Conservation (phyloP, 2,113 vertebrate species). For the Sylvietta virens region DNA sequence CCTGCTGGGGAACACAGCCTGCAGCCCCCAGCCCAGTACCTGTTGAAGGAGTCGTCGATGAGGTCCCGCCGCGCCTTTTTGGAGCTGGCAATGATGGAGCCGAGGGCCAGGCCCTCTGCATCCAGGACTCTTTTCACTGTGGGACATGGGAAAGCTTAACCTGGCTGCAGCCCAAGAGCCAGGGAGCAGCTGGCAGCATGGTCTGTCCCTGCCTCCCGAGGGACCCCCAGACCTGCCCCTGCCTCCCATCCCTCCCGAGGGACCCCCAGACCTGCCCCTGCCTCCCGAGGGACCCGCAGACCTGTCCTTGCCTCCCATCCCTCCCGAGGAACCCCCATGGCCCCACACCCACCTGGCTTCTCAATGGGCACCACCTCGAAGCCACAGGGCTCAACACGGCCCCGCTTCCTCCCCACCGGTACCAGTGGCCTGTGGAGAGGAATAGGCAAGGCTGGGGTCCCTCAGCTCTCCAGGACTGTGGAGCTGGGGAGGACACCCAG, state of each 20-base stretch:
- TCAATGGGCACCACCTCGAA: slow-evolving; percentile 91
- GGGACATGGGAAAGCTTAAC: not conserved
- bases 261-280: not conserved
- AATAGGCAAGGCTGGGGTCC: not conserved
- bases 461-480: not conserved
- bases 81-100: slow-evolving; percentile 84
- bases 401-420: not conserved
- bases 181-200: not conserved
- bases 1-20: rapidly evolving
- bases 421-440: slow-evolving; percentile 65
- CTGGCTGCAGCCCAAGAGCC: not conserved
- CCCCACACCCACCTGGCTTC: slow-evolving; percentile 78
- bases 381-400: not conserved
- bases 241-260: rapidly evolving
- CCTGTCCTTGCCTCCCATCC: too few species aligned
- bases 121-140: slow-evolving; percentile 84
- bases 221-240: not conserved
- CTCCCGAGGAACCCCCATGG: not conserved
- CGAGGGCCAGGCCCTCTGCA: slow-evolving; percentile 88
- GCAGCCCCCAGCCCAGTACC: slow-evolving; percentile 57
- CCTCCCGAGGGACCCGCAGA: not conserved
- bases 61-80: slow-evolving; percentile 86
- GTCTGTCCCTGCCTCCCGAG: too few species aligned
- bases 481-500: not conserved
- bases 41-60: slow-evolving; percentile 88